phyloP scores from a whole-genome alignment of 2,888 invertebrate genomes.

The Tinea semifulvella region DNA sequence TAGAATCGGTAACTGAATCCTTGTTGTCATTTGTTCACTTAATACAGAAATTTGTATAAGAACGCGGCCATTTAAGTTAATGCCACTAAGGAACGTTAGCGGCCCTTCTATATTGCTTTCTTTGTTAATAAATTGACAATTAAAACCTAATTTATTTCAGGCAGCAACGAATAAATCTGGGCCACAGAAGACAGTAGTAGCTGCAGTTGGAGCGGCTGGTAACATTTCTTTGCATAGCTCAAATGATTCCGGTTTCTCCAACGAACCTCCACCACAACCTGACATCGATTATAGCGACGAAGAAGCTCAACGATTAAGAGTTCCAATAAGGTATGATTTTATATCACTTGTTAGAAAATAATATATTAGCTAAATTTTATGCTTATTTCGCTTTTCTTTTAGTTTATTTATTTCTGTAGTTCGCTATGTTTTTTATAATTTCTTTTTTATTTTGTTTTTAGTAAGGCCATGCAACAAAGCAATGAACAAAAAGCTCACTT shows the following conservation, averaged over 20 bases:
- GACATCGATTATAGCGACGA: constrained; percentile 92
- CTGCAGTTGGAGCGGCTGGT: constrained; percentile 66
- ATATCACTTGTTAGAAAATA: constrained; percentile 13
- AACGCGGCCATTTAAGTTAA: no score
- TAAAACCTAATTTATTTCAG: constrained; percentile 25
- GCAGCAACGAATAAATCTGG: constrained; percentile 53
- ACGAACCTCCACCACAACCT: constrained; percentile 87
- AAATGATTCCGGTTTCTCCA: constrained; percentile 92
- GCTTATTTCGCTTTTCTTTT: constrained; percentile 22
- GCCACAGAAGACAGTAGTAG: constrained; percentile 54
- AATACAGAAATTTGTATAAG: no score
- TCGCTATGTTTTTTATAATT: constrained; percentile 22
- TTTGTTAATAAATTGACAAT: not conserved
- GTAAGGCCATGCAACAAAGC: constrained; percentile 50
- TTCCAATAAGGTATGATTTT: constrained; percentile 68
- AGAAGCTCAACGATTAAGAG: constrained; percentile 73
- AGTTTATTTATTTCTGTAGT: constrained; percentile 14
- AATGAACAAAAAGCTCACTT: constrained; percentile 48
- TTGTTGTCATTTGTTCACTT: no score
- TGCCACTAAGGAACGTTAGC: no score
- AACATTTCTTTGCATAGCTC: constrained; percentile 87
- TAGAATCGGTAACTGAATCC: no score
- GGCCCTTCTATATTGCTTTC: no score
- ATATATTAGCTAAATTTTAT: constrained; percentile 23
- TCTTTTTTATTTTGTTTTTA: constrained; percentile 28